These are phyloP conservation scores for Carposina sasakii DNA, from an alignment of 1,140 invertebrate species.

Conservation along the genomic window DNA sequence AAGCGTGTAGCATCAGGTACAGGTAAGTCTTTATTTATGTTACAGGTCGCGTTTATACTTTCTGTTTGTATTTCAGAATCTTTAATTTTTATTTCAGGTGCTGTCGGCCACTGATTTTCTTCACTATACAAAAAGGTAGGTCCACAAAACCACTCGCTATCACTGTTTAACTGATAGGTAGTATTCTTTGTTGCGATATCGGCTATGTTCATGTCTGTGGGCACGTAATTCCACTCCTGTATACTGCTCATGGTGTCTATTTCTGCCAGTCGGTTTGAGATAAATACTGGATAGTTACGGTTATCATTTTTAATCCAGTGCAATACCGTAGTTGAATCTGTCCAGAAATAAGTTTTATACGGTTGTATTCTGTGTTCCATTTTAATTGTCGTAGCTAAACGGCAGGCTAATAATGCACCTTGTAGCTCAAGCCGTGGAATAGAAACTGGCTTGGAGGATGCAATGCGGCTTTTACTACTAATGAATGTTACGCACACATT, in stretches of 20 bases:
- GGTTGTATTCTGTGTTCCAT: conserved; percentile 4
- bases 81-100: not conserved
- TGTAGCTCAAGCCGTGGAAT: conserved; percentile 40
- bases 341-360: conserved; percentile 12
- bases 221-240: conserved; percentile 30
- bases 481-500: conserved; percentile 11
- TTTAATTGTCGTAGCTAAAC: conserved; percentile 26
- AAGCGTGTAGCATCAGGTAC: conserved; percentile 8
- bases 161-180: not conserved
- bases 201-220: conserved; percentile 28
- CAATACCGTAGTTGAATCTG: conserved; percentile 26
- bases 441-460: conserved; percentile 31
- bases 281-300: conserved; percentile 22
- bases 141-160: conserved; percentile 17
- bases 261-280: conserved; percentile 30
- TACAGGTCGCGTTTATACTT: no score
- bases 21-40: not conserved
- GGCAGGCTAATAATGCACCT: conserved; percentile 38
- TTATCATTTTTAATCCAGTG: conserved; percentile 27
- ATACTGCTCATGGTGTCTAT: conserved; percentile 29
- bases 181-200: conserved; percentile 34
- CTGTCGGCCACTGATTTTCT: conserved; percentile 13
- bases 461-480: conserved; percentile 35
- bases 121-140: conserved; percentile 11
- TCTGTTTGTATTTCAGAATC: not conserved